Conservation (phyloP, 2,888 invertebrate genomes). For the Lapara coniferarum region DNA sequence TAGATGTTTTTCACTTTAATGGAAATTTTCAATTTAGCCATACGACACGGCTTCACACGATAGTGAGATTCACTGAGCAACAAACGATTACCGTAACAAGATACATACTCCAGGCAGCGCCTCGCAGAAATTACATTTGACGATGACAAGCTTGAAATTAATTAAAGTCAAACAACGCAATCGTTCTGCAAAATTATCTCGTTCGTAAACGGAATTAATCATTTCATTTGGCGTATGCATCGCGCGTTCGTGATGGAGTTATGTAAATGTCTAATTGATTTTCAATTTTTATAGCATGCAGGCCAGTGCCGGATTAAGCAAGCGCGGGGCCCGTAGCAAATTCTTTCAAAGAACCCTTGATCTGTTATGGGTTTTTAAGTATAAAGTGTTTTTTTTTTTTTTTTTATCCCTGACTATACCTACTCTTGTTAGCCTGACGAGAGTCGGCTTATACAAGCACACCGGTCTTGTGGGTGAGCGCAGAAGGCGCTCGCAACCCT, state of each 20-base stretch:
- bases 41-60: conserved; percentile 32
- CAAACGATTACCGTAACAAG: conserved; percentile 71
- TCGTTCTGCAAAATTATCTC: conserved; percentile 76
- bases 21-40: conserved; percentile 5
- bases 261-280: neutral
- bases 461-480: too few species aligned
- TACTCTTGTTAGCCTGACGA: too few species aligned
- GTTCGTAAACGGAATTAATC: conserved; percentile 74
- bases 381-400: too few species aligned
- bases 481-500: too few species aligned
- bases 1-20: too few species aligned
- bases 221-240: conserved; percentile 65
- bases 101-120: conserved; percentile 70
- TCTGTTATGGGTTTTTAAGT: too few species aligned
- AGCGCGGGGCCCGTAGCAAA: too few species aligned
- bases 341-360: too few species aligned
- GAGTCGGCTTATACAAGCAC: too few species aligned
- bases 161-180: conserved; percentile 81
- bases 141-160: conserved; percentile 81
- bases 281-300: neutral
- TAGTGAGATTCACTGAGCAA: conserved; percentile 59
- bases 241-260: neutral
- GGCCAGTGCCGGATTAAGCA: too few species aligned
- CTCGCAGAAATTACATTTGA: conserved; percentile 71
- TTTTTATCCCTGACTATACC: too few species aligned